phyloP scores from a whole-genome alignment of 2,888 invertebrate genomes.

The Ichneumoninae sp. region DNA sequence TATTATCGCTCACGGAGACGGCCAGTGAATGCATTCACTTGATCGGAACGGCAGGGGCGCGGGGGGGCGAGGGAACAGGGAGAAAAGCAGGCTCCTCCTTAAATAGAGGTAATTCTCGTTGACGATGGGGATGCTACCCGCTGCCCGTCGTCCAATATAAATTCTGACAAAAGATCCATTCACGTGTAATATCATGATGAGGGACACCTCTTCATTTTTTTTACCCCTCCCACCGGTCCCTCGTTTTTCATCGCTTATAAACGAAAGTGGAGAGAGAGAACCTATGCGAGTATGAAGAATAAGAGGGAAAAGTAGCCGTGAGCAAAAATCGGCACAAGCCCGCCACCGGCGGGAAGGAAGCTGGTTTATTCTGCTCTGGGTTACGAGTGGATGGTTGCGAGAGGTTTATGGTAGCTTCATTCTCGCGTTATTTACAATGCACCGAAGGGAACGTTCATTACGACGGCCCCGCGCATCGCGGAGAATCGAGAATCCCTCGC shows the following conservation, averaged over 20 bases:
- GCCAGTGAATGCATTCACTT: conserved; percentile 11
- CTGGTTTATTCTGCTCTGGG: conserved; percentile 17
- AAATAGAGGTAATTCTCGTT: conserved; percentile 53
- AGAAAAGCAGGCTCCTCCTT: conserved; percentile 13
- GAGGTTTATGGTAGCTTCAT: conserved; percentile 19
- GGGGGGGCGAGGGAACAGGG: neutral
- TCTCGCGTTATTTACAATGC: conserved; percentile 58
- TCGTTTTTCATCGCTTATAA: conserved; percentile 42
- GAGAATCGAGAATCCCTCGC: conserved; percentile 29
- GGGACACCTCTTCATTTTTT: conserved; percentile 47
- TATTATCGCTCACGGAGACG: conserved; percentile 35
- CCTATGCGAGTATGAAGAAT: neutral
- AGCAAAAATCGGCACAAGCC: neutral
- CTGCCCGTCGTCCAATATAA: conserved; percentile 61
- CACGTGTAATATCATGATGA: conserved; percentile 63
- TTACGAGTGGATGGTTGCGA: conserved; percentile 7
- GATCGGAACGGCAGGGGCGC: conserved; percentile 4
- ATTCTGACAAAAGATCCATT: conserved; percentile 63
- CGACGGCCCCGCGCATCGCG: conserved; percentile 5
- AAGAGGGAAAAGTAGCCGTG: neutral
- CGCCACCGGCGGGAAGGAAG: conserved; percentile 13
- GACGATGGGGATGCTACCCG: conserved; percentile 35
- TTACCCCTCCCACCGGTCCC: conserved; percentile 24
- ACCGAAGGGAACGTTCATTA: conserved; percentile 1
- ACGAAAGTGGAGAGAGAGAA: conserved; percentile 14